Conservation (phyloP, 2,797 vertebrate genomes). For the Loris lydekkerianus region DNA sequence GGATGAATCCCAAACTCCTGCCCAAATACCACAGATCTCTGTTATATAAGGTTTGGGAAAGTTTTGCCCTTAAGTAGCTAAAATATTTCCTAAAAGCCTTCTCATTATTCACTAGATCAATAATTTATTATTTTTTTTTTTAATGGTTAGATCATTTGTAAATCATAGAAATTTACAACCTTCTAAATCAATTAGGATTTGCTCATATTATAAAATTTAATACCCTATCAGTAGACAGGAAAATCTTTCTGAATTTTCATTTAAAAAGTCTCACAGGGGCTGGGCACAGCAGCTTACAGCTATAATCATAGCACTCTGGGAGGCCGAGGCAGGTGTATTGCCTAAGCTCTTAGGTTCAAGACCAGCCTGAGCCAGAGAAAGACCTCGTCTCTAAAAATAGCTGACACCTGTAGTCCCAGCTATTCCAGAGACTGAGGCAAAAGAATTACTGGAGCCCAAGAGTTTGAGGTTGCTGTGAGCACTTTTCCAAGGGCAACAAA, state of each 20-base stretch:
- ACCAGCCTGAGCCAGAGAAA: too few species aligned
- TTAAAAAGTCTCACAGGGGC: too few species aligned
- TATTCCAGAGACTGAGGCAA: too few species aligned
- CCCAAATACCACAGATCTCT: neutral
- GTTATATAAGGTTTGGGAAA: neutral
- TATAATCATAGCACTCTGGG: too few species aligned
- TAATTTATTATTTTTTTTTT: neutral
- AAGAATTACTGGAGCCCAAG: too few species aligned
- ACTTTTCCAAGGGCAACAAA: too few species aligned
- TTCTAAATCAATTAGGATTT: neutral
- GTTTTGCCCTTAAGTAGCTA: neutral
- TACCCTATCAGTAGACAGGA: neutral
- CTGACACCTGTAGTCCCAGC: too few species aligned
- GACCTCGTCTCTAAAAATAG: too few species aligned
- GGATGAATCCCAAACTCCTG: neutral
- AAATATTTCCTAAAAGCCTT: constrained; percentile 45
- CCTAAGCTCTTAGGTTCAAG: too few species aligned
- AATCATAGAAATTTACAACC: neutral
- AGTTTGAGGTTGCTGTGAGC: too few species aligned
- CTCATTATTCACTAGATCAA: constrained; percentile 43
- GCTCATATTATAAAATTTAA: neutral
- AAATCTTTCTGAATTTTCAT: neutral
- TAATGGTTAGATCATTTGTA: neutral
- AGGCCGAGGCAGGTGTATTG: too few species aligned
- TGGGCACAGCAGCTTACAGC: too few species aligned